Conservation (phyloP, 2,888 invertebrate genomes). For the Chymomyza amoena region DNA sequence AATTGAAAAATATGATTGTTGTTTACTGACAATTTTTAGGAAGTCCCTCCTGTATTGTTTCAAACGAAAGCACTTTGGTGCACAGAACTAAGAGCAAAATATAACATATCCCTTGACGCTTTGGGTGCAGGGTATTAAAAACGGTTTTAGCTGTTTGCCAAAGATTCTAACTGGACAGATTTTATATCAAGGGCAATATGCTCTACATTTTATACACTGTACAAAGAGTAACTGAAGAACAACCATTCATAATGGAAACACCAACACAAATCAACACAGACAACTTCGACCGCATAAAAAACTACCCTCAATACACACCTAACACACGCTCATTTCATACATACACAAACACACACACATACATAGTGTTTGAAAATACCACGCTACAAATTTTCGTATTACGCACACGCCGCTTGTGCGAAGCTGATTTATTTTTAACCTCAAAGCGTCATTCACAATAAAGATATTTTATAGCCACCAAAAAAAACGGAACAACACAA, state of each 20-base stretch:
- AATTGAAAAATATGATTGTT: too few species aligned
- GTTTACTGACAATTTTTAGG: too few species aligned
- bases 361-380: constrained; percentile 14
- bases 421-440: constrained; percentile 68
- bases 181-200: too few species aligned
- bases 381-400: constrained; percentile 46
- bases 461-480: constrained; percentile 42
- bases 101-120: too few species aligned
- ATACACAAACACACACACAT: constrained; percentile 11
- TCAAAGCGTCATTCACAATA: constrained; percentile 66
- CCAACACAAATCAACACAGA: not conserved
- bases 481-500: constrained; percentile 53
- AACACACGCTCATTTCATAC: not conserved
- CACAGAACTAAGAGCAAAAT: too few species aligned
- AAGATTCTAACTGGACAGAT: too few species aligned
- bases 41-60: too few species aligned
- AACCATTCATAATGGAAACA: constrained; percentile 13
- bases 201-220: too few species aligned
- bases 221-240: not conserved
- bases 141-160: too few species aligned
- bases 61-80: too few species aligned
- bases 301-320: constrained; percentile 6
- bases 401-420: constrained; percentile 53
- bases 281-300: constrained; percentile 21
- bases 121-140: too few species aligned